Conservation (phyloP, 2,797 vertebrate genomes). For the Xiphorhynchus erythropygius region DNA sequence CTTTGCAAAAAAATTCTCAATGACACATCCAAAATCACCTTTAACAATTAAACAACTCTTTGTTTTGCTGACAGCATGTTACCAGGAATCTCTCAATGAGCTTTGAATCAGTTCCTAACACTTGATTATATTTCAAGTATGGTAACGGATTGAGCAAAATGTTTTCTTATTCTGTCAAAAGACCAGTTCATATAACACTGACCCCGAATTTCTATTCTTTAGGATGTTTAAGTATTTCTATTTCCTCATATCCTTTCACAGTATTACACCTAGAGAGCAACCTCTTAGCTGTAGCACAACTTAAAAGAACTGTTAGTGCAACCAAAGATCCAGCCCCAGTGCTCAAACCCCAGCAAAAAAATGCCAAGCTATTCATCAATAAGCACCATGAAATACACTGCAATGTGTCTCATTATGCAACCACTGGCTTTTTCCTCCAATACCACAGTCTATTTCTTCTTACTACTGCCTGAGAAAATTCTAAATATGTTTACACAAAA, state of each 20-base stretch:
- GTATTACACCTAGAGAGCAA: not conserved
- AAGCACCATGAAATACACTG: not conserved
- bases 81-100: not conserved
- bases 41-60: not conserved
- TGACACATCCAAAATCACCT: not conserved
- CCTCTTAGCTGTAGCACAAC: not conserved
- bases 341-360: not conserved
- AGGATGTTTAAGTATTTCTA: not conserved
- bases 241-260: not conserved
- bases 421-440: not conserved
- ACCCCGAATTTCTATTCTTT: not conserved
- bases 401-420: not conserved
- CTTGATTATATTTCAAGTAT: not conserved
- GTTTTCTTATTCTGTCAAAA: not conserved
- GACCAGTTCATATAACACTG: not conserved
- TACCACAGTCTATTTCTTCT: not conserved
- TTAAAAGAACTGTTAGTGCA: not conserved
- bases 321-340: not conserved
- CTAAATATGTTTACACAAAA: not conserved
- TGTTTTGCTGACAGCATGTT: not conserved
- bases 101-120: not conserved
- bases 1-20: not conserved
- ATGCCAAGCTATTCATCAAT: accelerated
- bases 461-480: not conserved
- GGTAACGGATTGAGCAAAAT: not conserved